These are phyloP conservation scores for Tringa solitaria DNA, from an alignment of 2,113 vertebrate species.

Conservation along the genomic window DNA sequence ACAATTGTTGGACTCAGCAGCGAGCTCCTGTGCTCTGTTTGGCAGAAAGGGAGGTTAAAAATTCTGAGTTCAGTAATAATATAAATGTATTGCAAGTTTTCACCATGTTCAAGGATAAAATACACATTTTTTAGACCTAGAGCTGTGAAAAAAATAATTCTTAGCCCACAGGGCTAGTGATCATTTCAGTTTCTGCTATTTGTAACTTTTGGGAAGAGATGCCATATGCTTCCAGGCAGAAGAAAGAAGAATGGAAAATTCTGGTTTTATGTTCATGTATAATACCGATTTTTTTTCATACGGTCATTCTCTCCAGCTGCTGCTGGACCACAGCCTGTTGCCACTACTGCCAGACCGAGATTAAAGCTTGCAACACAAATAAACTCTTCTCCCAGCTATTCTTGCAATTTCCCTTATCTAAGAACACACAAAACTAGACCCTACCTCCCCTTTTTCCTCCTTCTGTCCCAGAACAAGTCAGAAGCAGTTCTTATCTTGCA, in stretches of 20 bases:
- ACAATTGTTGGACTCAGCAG: background rate
- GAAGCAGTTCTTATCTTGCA: background rate
- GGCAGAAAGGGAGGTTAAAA: background rate
- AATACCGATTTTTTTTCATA: conserved; percentile 22
- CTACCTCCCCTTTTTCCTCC: background rate
- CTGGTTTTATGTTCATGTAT: conserved; percentile 1
- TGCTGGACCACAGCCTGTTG: conserved; percentile 29
- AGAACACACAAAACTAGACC: background rate
- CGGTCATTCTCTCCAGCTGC: conserved; percentile 1
- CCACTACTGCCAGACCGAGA: background rate
- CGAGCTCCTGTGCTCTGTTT: background rate
- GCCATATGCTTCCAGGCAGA: background rate
- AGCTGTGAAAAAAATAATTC: background rate
- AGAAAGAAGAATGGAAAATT: conserved; percentile 36
- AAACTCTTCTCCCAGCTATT: background rate
- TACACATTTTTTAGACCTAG: background rate
- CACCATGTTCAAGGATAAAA: background rate
- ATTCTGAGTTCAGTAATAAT: background rate
- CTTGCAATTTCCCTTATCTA: background rate
- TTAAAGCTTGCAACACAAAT: background rate
- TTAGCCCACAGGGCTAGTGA: background rate
- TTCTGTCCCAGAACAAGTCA: background rate
- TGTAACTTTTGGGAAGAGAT: conserved; percentile 18
- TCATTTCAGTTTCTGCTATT: background rate
- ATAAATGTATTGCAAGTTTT: background rate